Evolutionary conservation across 2,888 invertebrate genomes (phyloP).

Genomic region (Acrobasis suavella): DNA sequence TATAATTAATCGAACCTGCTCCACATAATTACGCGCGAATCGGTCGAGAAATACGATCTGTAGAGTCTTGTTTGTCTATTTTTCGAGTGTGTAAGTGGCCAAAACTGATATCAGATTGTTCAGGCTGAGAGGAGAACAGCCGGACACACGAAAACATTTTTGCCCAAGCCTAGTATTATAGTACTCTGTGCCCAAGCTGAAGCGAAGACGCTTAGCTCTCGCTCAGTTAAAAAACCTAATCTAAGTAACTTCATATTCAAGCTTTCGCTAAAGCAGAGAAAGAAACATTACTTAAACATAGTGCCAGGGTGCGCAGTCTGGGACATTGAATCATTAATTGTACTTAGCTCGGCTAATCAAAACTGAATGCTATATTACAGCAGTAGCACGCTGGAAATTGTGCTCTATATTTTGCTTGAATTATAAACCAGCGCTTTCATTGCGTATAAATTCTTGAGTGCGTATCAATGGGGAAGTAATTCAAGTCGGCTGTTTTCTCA

Average conservation of each 20-base stretch:
- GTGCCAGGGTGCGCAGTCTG: not conserved
- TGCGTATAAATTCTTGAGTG: conserved; percentile 6
- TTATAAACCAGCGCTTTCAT: conserved; percentile 10
- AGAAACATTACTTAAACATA: conserved; percentile 8
- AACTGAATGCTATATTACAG: conserved; percentile 21
- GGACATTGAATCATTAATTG: conserved; percentile 19
- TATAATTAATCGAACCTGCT: too few relatives aligned
- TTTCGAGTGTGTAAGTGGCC: too few relatives aligned
- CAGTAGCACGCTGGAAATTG: conserved; percentile 1
- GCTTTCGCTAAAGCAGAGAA: not conserved
- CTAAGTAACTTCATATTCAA: not conserved
- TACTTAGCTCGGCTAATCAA: conserved; percentile 19
- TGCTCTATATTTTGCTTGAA: conserved; percentile 7
- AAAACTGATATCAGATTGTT: too few relatives aligned
- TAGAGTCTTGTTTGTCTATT: too few relatives aligned
- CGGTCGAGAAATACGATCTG: too few relatives aligned
- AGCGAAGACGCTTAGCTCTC: too few relatives aligned
- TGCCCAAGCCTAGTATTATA: too few relatives aligned
- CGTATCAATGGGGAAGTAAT: not conserved
- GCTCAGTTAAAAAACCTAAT: too few relatives aligned
- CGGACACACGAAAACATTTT: too few relatives aligned
- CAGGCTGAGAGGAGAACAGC: too few relatives aligned
- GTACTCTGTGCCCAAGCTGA: too few relatives aligned
- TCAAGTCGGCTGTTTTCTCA: not conserved
- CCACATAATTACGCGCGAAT: too few relatives aligned